Conservation (phyloP, 2,888 invertebrate genomes). For the Xestia ashworthii region DNA sequence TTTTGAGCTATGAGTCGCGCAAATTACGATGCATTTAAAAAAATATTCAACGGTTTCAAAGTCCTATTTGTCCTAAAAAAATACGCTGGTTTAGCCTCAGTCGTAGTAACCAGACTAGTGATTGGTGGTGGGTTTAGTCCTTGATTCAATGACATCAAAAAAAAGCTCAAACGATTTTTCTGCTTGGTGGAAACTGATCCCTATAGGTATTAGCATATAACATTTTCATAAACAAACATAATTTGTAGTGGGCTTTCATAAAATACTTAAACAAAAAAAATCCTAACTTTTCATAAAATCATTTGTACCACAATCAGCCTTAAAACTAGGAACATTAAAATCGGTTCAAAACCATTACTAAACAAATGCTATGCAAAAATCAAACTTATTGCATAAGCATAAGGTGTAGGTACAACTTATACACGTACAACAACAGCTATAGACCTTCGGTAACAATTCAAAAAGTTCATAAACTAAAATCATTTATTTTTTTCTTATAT, state of each 20-base stretch:
- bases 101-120: no score
- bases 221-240: not conserved
- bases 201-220: not conserved
- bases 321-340: conserved; percentile 44
- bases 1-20: no score
- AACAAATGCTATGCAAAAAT: conserved; percentile 26
- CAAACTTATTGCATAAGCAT: conserved; percentile 25
- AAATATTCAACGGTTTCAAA: no score
- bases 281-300: conserved; percentile 37
- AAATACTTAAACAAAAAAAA: conserved; percentile 38
- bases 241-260: not conserved
- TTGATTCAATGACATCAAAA: not conserved
- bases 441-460: conserved; percentile 2
- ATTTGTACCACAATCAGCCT: conserved; percentile 55
- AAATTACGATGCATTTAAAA: no score
- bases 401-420: conserved; percentile 8
- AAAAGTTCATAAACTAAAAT: conserved; percentile 51
- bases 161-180: not conserved
- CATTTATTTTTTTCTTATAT: conserved; percentile 22
- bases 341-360: conserved; percentile 38
- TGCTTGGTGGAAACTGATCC: not conserved
- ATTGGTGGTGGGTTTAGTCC: no score
- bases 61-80: no score
- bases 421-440: not conserved
- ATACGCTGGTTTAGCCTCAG: no score